A percentile compares a stretch with the other conserved stretches of the same genome.
Evolutionary conservation across 2,888 invertebrate genomes (phyloP).

Genomic region (Drymonia ruficornis): DNA sequence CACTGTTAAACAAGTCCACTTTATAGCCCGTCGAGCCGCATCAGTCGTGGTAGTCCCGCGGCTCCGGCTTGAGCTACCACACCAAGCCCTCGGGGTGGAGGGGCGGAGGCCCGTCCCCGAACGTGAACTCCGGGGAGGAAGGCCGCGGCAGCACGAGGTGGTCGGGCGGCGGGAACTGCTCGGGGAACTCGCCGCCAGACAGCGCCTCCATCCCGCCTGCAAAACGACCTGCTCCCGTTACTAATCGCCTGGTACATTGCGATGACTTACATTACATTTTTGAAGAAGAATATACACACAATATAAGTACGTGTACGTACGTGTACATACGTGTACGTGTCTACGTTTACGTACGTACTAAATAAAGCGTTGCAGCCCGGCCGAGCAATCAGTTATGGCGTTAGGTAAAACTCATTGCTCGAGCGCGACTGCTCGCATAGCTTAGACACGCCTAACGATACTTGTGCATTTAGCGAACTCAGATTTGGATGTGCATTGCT

Average conservation of each 20-base stretch:
- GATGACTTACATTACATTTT: background rate
- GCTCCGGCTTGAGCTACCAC: constrained; percentile 86
- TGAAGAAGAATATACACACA: background rate
- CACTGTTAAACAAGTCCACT: constrained; percentile 69
- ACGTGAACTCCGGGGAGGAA: constrained; percentile 90
- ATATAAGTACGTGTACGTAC: too few species aligned
- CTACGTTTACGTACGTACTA: too few species aligned
- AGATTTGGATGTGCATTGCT: too few species aligned
- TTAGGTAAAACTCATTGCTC: too few species aligned
- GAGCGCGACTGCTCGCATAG: too few species aligned
- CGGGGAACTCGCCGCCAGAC: constrained; percentile 78
- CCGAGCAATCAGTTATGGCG: too few species aligned
- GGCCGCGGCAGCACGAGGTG: constrained; percentile 89
- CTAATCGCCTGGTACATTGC: constrained; percentile 46
- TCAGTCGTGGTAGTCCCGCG: constrained; percentile 85
- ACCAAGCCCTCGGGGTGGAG: constrained; percentile 81
- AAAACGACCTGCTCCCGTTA: constrained; percentile 91
- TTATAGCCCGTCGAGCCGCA: constrained; percentile 80
- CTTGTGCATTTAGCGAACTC: too few species aligned
- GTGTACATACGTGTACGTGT: too few species aligned
- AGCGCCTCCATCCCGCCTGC: constrained; percentile 88
- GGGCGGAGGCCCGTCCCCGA: constrained; percentile 80
- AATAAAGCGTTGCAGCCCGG: too few species aligned
- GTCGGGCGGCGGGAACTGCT: constrained; percentile 86
- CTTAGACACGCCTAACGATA: too few species aligned